Conservation (phyloP, 1,140 invertebrate genomes). For the Bombus balteatus region DNA sequence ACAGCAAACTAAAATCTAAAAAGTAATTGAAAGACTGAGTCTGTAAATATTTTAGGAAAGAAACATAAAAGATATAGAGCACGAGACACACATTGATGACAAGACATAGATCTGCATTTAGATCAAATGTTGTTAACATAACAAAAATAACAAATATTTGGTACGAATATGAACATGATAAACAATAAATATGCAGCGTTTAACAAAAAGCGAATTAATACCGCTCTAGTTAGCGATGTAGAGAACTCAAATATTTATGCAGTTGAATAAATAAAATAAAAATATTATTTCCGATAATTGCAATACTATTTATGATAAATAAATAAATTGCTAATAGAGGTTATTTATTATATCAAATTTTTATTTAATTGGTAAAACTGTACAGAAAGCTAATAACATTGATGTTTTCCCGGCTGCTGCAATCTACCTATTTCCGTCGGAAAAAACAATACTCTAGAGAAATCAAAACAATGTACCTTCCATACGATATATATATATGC, state of each 20-base stretch:
- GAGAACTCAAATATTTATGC: background rate
- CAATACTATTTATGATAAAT: background rate
- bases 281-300: background rate
- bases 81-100: too few relatives aligned
- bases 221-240: background rate
- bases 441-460: slow-evolving; percentile 33
- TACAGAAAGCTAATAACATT: background rate
- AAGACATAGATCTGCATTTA: background rate
- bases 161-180: background rate
- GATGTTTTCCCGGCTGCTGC: background rate
- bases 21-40: background rate
- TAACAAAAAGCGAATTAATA: background rate
- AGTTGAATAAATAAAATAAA: background rate
- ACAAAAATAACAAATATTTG: background rate
- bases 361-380: background rate
- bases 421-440: background rate
- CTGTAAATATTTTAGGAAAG: background rate
- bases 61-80: background rate
- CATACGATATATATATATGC: background rate
- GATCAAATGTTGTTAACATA: background rate
- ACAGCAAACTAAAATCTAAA: background rate
- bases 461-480: slow-evolving; percentile 8
- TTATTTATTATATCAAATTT: background rate
- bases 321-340: background rate
- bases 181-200: background rate